Conservation (phyloP, 2,888 invertebrate species). For the Lamellibrachia satsuma region DNA sequence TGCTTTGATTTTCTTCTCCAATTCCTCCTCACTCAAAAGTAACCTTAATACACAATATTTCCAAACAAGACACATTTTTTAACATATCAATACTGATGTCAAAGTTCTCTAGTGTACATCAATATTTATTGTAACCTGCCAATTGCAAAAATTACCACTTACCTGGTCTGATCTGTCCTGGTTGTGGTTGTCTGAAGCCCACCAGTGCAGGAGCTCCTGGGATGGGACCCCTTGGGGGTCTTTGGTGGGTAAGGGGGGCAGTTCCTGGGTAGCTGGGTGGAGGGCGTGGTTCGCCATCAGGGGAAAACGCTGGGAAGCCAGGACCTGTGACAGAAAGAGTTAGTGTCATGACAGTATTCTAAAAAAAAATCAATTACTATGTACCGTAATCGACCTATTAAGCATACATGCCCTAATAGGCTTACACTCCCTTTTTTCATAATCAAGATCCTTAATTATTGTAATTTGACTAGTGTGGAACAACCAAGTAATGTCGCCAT, state of each 20-base stretch:
- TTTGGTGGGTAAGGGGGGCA: constrained; percentile 35
- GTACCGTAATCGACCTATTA: too few relatives aligned
- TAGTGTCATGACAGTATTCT: background rate
- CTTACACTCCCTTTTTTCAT: too few relatives aligned
- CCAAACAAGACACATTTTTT: background rate
- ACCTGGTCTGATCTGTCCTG: background rate
- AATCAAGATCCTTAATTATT: too few relatives aligned
- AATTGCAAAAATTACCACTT: background rate
- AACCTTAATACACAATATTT: background rate
- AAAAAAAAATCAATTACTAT: background rate
- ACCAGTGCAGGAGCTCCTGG: background rate
- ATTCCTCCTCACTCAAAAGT: too few relatives aligned
- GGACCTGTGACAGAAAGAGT: background rate
- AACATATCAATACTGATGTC: background rate
- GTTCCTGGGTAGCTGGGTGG: constrained; percentile 52
- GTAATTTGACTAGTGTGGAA: too few relatives aligned
- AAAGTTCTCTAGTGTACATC: too few relatives aligned
- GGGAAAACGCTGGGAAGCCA: background rate
- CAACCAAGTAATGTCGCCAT: too few relatives aligned
- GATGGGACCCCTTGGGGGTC: background rate
- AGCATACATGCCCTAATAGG: too few relatives aligned
- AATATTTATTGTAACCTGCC: too few relatives aligned
- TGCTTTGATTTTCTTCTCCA: too few relatives aligned
- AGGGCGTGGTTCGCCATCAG: constrained; percentile 20
- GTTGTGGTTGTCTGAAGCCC: background rate